Percentiles rank a stretch among this genome's conserved stretches.
phyloP scores from a whole-genome alignment of 2,797 vertebrate genomes.

The Dryobates pubescens region DNA sequence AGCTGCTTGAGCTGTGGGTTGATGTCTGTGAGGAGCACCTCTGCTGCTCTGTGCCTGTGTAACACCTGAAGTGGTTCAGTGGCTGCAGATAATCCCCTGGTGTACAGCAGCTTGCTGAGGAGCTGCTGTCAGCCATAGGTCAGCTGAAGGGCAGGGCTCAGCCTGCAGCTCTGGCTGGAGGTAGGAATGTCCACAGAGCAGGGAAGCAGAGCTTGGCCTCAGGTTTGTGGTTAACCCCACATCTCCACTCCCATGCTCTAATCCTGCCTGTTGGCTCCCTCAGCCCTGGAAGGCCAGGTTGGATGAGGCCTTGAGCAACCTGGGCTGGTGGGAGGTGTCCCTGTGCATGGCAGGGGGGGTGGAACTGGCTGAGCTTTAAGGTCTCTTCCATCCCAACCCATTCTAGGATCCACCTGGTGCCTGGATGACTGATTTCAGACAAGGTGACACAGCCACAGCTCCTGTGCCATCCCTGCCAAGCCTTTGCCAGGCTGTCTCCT shows the following conservation, averaged over 20 bases:
- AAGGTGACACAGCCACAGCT: not conserved
- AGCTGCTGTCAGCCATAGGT: not conserved
- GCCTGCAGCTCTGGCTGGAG: not conserved
- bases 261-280: not conserved
- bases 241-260: not conserved
- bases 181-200: fast-evolving
- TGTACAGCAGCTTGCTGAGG: not conserved
- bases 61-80: not conserved
- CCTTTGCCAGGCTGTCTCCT: not conserved
- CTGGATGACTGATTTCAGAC: no score
- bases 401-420: not conserved
- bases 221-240: not conserved
- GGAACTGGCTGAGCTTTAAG: no score
- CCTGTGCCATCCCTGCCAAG: not conserved
- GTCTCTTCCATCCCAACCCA: no score
- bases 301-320: no score
- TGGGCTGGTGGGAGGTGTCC: no score
- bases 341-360: not conserved
- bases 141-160: not conserved
- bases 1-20: not conserved
- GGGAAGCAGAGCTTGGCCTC: not conserved
- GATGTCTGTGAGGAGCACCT: not conserved
- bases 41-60: not conserved
- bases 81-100: not conserved
- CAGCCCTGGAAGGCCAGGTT: not conserved